These are phyloP conservation scores for Rhabdomys pumilio DNA, from an alignment of 2,797 vertebrate species.

Conservation along the genomic window DNA sequence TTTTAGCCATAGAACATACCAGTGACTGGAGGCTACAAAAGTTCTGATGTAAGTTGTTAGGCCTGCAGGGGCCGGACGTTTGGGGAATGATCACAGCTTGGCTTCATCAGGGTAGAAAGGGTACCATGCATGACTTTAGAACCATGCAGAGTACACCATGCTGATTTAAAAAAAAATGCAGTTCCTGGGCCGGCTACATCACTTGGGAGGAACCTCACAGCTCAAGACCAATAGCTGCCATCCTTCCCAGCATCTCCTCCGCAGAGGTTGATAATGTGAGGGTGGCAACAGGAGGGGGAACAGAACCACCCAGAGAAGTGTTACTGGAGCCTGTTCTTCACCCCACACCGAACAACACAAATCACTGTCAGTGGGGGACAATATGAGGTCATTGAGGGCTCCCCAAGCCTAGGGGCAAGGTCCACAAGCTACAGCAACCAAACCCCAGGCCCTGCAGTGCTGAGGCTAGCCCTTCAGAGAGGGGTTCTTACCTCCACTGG, in stretches of 20 bases:
- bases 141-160: accelerated
- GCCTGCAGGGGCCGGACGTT: neutral
- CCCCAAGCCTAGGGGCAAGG: no score
- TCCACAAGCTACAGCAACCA: neutral
- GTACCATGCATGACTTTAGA: neutral
- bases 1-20: neutral
- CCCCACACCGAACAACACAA: neutral
- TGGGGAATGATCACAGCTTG: neutral
- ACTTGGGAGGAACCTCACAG: neutral
- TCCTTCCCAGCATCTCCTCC: neutral
- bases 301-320: neutral
- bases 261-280: neutral
- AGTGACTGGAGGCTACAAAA: neutral
- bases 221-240: accelerated
- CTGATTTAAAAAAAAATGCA: neutral
- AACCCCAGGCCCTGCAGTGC: neutral
- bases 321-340: neutral
- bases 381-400: neutral
- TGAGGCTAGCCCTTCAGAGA: accelerated
- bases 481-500: slow-evolving; percentile 94
- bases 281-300: neutral
- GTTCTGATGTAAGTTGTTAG: neutral
- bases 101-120: neutral
- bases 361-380: neutral
- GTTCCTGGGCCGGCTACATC: no score